These are phyloP conservation scores for Tortrix viridana DNA, from an alignment of 2,888 invertebrate species.

Conservation along the genomic window DNA sequence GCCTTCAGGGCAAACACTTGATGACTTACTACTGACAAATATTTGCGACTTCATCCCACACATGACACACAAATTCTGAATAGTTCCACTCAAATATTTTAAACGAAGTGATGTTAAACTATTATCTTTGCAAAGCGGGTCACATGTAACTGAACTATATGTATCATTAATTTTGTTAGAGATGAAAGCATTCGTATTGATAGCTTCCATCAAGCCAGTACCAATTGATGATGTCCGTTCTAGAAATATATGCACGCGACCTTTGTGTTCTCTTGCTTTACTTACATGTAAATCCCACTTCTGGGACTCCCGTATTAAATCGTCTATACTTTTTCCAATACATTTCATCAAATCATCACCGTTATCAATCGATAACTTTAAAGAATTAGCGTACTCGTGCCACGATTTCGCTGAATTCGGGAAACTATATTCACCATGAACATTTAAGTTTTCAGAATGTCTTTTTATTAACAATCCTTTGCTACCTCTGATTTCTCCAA, in stretches of 20 bases:
- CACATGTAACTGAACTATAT: conserved; percentile 49
- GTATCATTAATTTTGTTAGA: conserved; percentile 46
- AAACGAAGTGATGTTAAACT: conserved; percentile 63
- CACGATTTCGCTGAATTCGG: conserved; percentile 83
- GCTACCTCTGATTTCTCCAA: conserved; percentile 45
- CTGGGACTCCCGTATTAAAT: conserved; percentile 68
- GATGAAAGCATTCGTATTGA: conserved; percentile 53
- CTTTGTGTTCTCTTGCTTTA: conserved; percentile 66
- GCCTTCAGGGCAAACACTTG: conserved; percentile 48
- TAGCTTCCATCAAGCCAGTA: conserved; percentile 56
- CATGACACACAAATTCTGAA: conserved; percentile 61
- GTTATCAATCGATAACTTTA: conserved; percentile 39
- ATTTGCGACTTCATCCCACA: conserved; percentile 43
- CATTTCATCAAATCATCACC: conserved; percentile 53
- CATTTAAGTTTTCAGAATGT: conserved; percentile 82
- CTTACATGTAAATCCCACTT: conserved; percentile 76
- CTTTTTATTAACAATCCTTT: conserved; percentile 77
- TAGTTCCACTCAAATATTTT: conserved; percentile 58
- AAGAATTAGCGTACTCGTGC: conserved; percentile 63
- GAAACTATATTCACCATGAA: conserved; percentile 87
- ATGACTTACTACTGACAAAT: conserved; percentile 71
- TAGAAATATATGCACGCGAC: conserved; percentile 81
- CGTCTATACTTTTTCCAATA: conserved; percentile 59
- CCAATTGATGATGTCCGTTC: conserved; percentile 64
- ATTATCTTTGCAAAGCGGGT: conserved; percentile 54